phyloP scores from a whole-genome alignment of 2,113 vertebrate species.

The Aspiorhynchus laticeps region DNA sequence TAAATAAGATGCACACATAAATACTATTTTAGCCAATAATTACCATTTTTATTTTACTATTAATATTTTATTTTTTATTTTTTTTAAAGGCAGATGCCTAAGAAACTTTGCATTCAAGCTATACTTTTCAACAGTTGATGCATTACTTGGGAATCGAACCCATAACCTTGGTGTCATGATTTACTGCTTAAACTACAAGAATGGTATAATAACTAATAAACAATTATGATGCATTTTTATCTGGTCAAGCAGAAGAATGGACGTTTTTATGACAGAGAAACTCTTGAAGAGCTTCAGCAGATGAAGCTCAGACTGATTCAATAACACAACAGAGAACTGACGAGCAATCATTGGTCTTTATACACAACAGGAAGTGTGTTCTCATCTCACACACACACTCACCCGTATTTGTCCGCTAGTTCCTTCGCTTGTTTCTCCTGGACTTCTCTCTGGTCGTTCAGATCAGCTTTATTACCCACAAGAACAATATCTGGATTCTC shows the following conservation, averaged over 20 bases:
- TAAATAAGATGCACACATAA: neutral
- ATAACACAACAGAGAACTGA: neutral
- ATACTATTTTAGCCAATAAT: neutral
- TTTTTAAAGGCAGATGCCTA: neutral
- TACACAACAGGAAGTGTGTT: too few relatives aligned
- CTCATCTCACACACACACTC: constrained; percentile 38
- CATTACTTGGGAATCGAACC: neutral
- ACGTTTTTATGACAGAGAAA: neutral
- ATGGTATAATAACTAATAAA: neutral
- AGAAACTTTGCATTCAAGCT: neutral
- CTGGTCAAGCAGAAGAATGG: neutral
- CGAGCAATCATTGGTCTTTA: too few relatives aligned
- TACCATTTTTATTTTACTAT: neutral
- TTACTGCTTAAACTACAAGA: neutral
- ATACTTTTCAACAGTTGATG: neutral
- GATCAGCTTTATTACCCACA: constrained; percentile 93
- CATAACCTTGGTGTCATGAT: neutral
- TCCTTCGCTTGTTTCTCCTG: constrained; percentile 92
- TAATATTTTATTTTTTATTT: neutral
- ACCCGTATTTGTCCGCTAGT: constrained; percentile 93
- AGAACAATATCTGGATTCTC: constrained; percentile 95
- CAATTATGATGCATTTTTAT: neutral
- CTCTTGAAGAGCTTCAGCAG: neutral
- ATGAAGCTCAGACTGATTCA: neutral
- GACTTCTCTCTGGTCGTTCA: constrained; percentile 91